A percentile compares a stretch with the other conserved stretches of the same genome.
phyloP scores from a whole-genome alignment of 2,797 vertebrate genomes.

The Otolemur crassicaudatus region DNA sequence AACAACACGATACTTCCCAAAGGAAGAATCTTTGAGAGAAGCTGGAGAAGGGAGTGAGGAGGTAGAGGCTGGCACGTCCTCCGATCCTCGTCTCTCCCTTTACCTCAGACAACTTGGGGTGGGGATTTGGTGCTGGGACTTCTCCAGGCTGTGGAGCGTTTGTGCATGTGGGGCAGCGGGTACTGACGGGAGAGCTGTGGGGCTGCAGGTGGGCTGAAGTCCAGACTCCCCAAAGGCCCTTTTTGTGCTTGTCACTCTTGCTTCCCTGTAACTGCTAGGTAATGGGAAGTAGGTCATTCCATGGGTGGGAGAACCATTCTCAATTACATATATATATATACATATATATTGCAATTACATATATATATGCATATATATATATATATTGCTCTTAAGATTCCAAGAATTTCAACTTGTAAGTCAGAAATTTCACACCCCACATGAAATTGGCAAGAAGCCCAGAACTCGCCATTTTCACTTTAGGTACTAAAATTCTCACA shows the following conservation, averaged over 20 bases:
- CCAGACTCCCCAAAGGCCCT: neutral
- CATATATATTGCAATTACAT: neutral
- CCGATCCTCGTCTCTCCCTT: neutral
- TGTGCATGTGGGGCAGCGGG: rapidly evolving
- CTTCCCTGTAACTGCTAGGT: neutral
- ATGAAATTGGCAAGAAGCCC: constrained; percentile 71
- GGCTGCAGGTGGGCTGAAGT: neutral
- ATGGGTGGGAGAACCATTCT: neutral
- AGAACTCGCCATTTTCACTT: constrained; percentile 71
- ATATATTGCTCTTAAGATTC: constrained; percentile 20
- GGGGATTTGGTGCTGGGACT: neutral
- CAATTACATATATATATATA: neutral
- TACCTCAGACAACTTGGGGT: neutral
- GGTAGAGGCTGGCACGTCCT: neutral
- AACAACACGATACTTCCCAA: neutral
- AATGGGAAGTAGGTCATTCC: constrained; percentile 42
- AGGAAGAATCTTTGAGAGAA: neutral
- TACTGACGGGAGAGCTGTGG: neutral
- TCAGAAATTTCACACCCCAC: constrained; percentile 73
- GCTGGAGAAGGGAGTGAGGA: neutral
- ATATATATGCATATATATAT: neutral
- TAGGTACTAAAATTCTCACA: constrained; percentile 65
- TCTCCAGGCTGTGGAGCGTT: neutral
- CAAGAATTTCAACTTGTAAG: constrained; percentile 64
- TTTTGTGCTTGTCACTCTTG: neutral